phyloP scores from a whole-genome alignment of 2,113 vertebrate species.

The Sarotherodon lohbergeri region DNA sequence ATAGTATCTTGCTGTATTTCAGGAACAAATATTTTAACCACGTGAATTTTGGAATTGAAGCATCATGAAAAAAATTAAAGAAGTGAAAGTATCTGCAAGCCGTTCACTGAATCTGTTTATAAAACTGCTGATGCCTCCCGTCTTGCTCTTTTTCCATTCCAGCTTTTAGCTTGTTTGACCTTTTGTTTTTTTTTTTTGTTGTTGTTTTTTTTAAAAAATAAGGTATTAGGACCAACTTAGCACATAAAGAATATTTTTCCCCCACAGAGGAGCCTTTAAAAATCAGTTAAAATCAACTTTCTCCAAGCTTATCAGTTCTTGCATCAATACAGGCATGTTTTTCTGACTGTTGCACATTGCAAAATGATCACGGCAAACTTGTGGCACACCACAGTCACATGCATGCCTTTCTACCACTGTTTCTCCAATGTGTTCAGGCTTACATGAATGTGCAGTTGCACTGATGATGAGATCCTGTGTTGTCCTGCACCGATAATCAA shows the following conservation, averaged over 20 bases:
- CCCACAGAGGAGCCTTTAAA: neutral
- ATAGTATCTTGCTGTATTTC: neutral
- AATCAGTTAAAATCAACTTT: neutral
- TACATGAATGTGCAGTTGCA: neutral
- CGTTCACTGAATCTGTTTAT: neutral
- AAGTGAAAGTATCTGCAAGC: neutral
- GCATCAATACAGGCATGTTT: neutral
- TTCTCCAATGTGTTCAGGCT: neutral
- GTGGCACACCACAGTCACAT: neutral
- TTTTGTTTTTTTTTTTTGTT: neutral
- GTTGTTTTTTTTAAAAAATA: fast-evolving
- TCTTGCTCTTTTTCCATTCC: neutral
- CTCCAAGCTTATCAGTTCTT: neutral
- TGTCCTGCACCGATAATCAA: neutral
- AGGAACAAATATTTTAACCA: neutral
- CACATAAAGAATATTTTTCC: fast-evolving
- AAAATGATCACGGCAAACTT: neutral
- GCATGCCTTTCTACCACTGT: neutral
- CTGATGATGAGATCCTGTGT: neutral
- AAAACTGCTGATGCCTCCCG: neutral
- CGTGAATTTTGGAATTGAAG: neutral
- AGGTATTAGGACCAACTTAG: neutral
- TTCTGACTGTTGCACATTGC: neutral
- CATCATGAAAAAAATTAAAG: neutral
- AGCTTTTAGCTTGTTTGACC: neutral